These are phyloP conservation scores for Nothocercus nigrocapillus DNA, from an alignment of 2,113 vertebrate genomes.

Conservation along the genomic window DNA sequence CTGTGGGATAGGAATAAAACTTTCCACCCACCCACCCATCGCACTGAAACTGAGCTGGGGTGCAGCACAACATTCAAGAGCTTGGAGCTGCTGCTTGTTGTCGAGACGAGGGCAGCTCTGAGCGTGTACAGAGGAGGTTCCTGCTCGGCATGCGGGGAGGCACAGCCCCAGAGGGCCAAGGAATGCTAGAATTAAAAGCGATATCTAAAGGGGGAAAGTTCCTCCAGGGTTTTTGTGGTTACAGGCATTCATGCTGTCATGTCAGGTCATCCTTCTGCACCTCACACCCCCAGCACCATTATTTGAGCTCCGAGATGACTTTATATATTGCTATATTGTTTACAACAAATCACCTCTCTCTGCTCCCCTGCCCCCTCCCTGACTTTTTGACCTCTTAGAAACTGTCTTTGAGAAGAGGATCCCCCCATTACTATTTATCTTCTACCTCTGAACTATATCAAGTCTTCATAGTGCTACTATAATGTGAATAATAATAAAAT, in stretches of 20 bases:
- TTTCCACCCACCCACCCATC: background rate
- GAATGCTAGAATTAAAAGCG: background rate
- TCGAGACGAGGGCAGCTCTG: conserved; percentile 7
- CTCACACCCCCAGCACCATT: accelerated
- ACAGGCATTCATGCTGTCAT: background rate
- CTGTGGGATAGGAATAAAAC: background rate
- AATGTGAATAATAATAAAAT: background rate
- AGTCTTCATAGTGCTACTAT: background rate
- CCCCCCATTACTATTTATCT: accelerated
- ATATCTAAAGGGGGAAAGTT: background rate
- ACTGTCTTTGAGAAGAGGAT: background rate
- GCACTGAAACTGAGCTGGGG: background rate
- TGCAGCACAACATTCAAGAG: background rate
- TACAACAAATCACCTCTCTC: background rate
- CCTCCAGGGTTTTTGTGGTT: background rate
- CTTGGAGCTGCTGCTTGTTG: background rate
- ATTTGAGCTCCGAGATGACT: background rate
- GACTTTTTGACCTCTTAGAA: background rate
- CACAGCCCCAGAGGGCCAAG: background rate
- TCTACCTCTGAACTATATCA: background rate
- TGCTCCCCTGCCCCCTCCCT: background rate
- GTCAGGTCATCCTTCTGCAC: background rate
- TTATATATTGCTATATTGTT: accelerated
- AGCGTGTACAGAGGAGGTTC: background rate
- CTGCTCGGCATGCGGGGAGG: background rate